A percentile compares a stretch with the other conserved stretches of the same genome.
These are phyloP conservation scores for Drosophila cognata DNA, from an alignment of 2,888 invertebrate genomes.

Conservation along the genomic window DNA sequence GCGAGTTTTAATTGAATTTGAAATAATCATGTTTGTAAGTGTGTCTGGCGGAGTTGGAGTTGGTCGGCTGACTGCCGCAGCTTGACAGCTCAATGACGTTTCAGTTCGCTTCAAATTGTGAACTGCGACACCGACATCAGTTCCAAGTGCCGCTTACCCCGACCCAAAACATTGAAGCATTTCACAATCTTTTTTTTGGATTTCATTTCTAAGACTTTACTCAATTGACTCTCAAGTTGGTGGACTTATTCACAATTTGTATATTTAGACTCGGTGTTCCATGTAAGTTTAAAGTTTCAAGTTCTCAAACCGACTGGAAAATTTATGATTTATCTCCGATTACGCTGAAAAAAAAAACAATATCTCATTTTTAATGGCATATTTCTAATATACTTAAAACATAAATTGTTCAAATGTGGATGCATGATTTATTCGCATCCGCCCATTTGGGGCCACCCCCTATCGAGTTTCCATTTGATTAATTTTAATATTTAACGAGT, in stretches of 20 bases:
- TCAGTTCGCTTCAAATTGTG: slow-evolving; percentile 34
- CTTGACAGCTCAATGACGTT: slow-evolving; percentile 71
- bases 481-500: slow-evolving; percentile 4
- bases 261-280: background rate
- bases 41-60: slow-evolving; percentile 11
- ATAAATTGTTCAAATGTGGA: background rate
- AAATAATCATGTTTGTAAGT: slow-evolving; percentile 37
- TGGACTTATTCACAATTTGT: background rate
- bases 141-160: slow-evolving; percentile 9
- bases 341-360: background rate
- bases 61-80: slow-evolving; percentile 9
- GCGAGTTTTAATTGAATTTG: slow-evolving; percentile 71
- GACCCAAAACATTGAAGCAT: slow-evolving; percentile 11
- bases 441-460: background rate
- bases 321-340: background rate
- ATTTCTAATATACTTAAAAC: background rate
- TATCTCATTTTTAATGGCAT: background rate
- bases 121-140: slow-evolving; percentile 17
- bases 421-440: slow-evolving; percentile 6
- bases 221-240: slow-evolving; percentile 6
- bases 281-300: background rate
- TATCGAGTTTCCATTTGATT: slow-evolving; percentile 17
- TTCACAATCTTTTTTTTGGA: slow-evolving; percentile 2
- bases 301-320: background rate
- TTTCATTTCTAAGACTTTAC: background rate